Conservation (phyloP, 1,140 invertebrate genomes). For the Microplitis demolitor region DNA sequence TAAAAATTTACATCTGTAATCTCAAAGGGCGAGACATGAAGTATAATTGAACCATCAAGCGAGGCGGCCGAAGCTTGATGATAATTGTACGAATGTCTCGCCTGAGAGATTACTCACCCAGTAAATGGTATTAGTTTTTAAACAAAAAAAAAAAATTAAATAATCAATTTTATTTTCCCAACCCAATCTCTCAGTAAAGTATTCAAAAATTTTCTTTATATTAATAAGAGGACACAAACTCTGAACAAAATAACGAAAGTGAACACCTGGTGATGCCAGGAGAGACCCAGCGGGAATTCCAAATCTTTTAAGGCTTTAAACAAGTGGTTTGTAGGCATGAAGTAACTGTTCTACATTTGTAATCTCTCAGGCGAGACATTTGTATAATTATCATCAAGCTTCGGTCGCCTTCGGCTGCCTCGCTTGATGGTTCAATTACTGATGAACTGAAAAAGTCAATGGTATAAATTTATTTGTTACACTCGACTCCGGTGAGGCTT, state of each 20-base stretch:
- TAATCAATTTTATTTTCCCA: neutral
- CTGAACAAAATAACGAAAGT: neutral
- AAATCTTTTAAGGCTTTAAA: neutral
- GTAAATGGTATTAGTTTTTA: neutral
- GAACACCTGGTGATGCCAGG: neutral
- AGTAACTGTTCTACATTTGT: no score
- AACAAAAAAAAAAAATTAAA: neutral
- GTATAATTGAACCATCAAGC: conserved; percentile 16
- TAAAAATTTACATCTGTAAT: conserved; percentile 14
- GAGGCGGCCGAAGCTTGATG: conserved; percentile 7
- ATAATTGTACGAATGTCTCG: conserved; percentile 10
- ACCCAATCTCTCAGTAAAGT: neutral
- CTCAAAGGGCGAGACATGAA: no score
- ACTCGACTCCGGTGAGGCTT: no score
- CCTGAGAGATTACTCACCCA: conserved; percentile 15
- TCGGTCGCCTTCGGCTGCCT: neutral
- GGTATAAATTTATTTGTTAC: no score
- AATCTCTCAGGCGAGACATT: no score
- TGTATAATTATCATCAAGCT: no score
- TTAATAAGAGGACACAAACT: neutral
- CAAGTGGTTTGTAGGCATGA: neutral
- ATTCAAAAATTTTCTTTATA: neutral
- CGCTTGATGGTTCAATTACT: neutral
- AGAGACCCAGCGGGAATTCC: neutral
- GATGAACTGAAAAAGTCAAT: no score